Evolutionary conservation across 2,113 vertebrate species (phyloP), one percentile per base, ranked within the genome.

Genomic region (Zootoca vivipara): DNA sequence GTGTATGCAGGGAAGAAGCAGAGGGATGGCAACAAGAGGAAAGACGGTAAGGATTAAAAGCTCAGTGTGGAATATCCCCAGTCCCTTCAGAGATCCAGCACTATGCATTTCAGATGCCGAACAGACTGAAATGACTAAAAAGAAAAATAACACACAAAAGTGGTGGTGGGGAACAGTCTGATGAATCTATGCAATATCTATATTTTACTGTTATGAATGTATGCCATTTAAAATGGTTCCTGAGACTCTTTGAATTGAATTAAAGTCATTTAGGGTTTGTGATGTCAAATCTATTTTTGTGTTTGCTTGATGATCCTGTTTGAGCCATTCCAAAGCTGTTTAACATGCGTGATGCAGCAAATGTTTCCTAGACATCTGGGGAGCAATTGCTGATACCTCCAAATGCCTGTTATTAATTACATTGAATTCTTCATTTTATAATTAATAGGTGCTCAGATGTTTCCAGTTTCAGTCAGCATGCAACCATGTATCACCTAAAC

Each of bases 91-190:
- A 95, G 93, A 87, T 92, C 94, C 78, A 1, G 85, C 24, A 85
- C 92, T 95, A 87, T 94, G 94, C 89, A 93, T 94, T 96, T 96
- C 95, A 96, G 96, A 97, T 96, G 94, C 95, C 92, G 93, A 92
- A 93, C 96, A 96, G 96, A 96, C 92, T 95, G 94, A 95, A 35
- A 95, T 95, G 96, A 95, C 96, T 97, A 97, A 96, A 96, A 97
- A 95, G 96, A 95, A 96, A 96, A 96, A 95, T 95, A 96, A 12
- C 4, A 42, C 30, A 65, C 1, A 42, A 42, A 77, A 4, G 42
- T 52, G 46, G 46, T 52, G 46, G 46, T 52, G 30, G 16, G 22
- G 24, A 56, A 33, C 28, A 46, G 72, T n/a, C 16, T 18, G 70
- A 46, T 6, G 38, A 83, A 72, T 33, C 67, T 33, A 22, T 70